phyloP scores from a whole-genome alignment of 2,888 invertebrate species.

The Acanthopleura granulata region DNA sequence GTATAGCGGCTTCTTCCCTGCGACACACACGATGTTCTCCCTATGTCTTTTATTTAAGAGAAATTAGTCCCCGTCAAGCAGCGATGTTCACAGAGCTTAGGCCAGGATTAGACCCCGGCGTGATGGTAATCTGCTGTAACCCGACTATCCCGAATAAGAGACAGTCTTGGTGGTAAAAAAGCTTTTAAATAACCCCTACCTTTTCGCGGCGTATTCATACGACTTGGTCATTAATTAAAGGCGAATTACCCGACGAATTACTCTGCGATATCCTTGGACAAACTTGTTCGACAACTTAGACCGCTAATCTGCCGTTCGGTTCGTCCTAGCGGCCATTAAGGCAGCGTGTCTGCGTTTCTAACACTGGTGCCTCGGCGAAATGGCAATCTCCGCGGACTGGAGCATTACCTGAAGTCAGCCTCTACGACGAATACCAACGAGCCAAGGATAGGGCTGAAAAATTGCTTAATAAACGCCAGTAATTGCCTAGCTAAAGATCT shows the following conservation, averaged over 20 bases:
- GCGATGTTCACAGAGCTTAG: neutral
- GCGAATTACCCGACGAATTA: neutral
- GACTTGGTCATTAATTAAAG: constrained; percentile 9
- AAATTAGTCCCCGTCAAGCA: too few relatives aligned
- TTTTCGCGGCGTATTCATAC: constrained; percentile 2
- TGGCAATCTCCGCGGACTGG: neutral
- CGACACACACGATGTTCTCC: too few relatives aligned
- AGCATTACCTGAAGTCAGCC: neutral
- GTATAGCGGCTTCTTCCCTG: too few relatives aligned
- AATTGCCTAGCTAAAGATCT: constrained; percentile 11
- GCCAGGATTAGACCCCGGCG: neutral
- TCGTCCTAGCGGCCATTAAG: neutral
- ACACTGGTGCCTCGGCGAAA: neutral
- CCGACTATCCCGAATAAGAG: neutral
- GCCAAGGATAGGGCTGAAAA: constrained; percentile 1
- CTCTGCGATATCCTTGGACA: neutral
- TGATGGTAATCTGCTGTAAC: neutral
- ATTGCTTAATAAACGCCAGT: constrained; percentile 12
- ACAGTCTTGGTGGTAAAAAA: neutral
- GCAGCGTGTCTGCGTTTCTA: constrained; percentile 13
- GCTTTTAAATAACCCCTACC: neutral
- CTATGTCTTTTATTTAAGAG: too few relatives aligned
- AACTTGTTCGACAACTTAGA: neutral
- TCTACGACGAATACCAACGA: constrained; percentile 15
- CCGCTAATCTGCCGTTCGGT: neutral